A percentile compares a stretch with the other conserved stretches of the same genome.
These are phyloP conservation scores for Chaetura pelagica DNA, from an alignment of 2,113 vertebrate genomes.

Conservation along the genomic window DNA sequence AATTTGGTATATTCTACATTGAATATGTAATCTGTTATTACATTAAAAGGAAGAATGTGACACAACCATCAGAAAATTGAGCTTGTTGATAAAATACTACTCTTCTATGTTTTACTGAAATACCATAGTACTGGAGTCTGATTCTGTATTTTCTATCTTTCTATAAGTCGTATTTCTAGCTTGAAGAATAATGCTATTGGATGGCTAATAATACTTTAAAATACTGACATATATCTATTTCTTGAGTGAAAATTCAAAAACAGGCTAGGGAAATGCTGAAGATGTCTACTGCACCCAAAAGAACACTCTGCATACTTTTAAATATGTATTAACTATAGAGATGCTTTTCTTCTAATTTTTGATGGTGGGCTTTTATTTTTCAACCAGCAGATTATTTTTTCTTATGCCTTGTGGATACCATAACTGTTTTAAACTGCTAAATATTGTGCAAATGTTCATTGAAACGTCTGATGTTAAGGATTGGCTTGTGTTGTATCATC, in stretches of 20 bases:
- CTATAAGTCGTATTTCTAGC: not conserved
- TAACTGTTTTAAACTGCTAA: not conserved
- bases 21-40: not conserved
- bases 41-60: not conserved
- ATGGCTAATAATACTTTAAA: not conserved
- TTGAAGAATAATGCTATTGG: not conserved
- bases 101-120: not conserved
- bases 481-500: not conserved
- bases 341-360: not conserved
- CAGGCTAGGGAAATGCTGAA: not conserved
- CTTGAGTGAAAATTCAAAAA: not conserved
- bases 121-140: not conserved
- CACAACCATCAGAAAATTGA: not conserved
- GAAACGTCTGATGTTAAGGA: not conserved
- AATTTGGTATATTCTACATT: not conserved
- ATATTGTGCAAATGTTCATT: not conserved
- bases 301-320: fast-evolving
- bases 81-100: not conserved
- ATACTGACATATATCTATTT: not conserved
- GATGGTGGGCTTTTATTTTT: not conserved
- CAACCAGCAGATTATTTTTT: not conserved
- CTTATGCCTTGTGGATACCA: not conserved
- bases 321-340: not conserved
- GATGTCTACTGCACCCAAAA: not conserved
- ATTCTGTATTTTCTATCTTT: not conserved